Evolutionary conservation across 1,140 invertebrate genomes (phyloP), one percentile per base, ranked within the genome.

Genomic region (Listronotus bonariensis): DNA sequence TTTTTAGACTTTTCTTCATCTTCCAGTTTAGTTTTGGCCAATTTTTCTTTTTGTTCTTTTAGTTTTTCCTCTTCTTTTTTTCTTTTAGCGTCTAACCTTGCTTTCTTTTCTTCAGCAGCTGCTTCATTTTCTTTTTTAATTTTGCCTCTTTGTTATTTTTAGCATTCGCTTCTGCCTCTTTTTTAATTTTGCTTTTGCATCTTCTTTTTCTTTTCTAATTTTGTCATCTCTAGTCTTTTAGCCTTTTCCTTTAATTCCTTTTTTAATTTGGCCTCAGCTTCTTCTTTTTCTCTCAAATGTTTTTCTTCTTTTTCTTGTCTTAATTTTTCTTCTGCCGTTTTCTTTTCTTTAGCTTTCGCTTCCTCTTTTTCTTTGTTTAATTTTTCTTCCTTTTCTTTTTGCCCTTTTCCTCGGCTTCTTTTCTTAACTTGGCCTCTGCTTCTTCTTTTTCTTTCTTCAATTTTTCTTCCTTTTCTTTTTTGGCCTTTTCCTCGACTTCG

Each of bases 21-120:
- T 5, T 26, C 20, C 5, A 3, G 1, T 26, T 26, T 5, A 5
- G 20, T 3, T 26, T 26, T 15, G 11, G 15, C 26, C 18, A 15
- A 20, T 31, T 6, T 10, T 11, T 26, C 41, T 56, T 17, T 14
- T 56, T 14, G 20, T 59, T 63, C 42, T 14, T 14, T 26, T 26
- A 26, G 2, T 26, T 38, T 15, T 0, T 40, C 34, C 36, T 49
- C 42, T n/a, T 40, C 18, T 54, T 55, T 61, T 58, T 14, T 69
- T 40, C 36, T 48, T 43, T 65, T 69, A 52, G 59, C 66, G 26
- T 69, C 66, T 55, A n/a, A n/a, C n/a, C n/a, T n/a, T n/a, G n/a
- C n/a, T n/a, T n/a, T n/a, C n/a, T n/a, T n/a, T n/a, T n/a, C n/a
- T n/a, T n/a, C n/a, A n/a, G n/a, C 5, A 26, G 20, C 2, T 26